Conservation (phyloP, 2,888 invertebrate genomes). For the Mycogona germanica region DNA sequence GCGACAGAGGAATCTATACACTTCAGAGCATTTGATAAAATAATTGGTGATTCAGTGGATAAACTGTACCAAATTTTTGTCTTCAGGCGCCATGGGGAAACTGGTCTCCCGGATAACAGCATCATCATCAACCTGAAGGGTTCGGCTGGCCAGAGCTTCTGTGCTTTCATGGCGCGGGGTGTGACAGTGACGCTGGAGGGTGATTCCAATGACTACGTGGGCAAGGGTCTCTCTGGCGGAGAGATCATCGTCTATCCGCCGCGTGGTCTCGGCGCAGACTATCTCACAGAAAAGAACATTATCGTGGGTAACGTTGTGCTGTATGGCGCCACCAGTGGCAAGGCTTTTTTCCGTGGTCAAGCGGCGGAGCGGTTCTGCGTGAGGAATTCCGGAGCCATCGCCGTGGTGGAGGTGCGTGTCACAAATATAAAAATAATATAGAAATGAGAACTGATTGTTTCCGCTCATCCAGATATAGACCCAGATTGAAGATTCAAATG, state of each 20-base stretch:
- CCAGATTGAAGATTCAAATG: no score
- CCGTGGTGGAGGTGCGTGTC: conserved; percentile 69
- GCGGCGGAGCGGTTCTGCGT: conserved; percentile 98
- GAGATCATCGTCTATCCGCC: conserved; percentile 87
- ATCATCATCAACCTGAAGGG: conserved; percentile 75
- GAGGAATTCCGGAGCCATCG: conserved; percentile 89
- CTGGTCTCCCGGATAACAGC: conserved; percentile 66
- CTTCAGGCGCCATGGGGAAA: conserved; percentile 68
- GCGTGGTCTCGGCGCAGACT: conserved; percentile 53
- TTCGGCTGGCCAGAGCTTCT: conserved; percentile 97
- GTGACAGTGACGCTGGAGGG: conserved; percentile 84
- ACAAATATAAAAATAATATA: neutral
- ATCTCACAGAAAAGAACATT: conserved; percentile 86
- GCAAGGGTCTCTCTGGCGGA: conserved; percentile 91
- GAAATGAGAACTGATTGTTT: neutral
- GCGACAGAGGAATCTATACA: no score
- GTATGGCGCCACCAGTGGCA: conserved; percentile 92
- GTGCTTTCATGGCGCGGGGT: conserved; percentile 89
- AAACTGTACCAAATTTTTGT: neutral
- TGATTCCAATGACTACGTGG: conserved; percentile 97
- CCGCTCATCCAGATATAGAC: no score
- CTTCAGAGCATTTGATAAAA: no score
- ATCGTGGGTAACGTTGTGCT: conserved; percentile 97
- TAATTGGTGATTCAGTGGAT: no score
- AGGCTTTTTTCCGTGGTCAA: conserved; percentile 87